A percentile compares a stretch with the other conserved stretches of the same genome.
Conservation (phyloP, 1,140 invertebrate species). For the Macrosteles quadrilineatus region DNA sequence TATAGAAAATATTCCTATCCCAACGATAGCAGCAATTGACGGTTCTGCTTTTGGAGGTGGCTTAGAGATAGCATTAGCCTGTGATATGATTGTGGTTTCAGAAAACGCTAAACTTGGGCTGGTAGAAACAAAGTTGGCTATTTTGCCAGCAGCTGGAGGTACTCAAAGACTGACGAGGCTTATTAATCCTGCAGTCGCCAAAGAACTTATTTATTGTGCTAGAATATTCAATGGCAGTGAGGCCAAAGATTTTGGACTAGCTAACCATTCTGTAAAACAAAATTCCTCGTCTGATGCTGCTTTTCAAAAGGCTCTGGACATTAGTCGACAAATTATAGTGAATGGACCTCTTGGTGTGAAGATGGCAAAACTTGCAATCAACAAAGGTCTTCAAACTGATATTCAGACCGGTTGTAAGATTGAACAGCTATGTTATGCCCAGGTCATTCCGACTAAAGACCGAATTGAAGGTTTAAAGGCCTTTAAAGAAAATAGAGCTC, state of each 20-base stretch:
- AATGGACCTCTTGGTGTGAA: slow-evolving; percentile 92
- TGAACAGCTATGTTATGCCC: slow-evolving; percentile 92
- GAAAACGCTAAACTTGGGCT: slow-evolving; percentile 84
- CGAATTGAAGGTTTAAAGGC: slow-evolving; percentile 90
- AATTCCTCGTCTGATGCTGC: slow-evolving; percentile 86
- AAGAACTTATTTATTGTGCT: slow-evolving; percentile 95
- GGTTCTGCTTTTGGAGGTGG: slow-evolving; percentile 91
- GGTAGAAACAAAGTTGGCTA: slow-evolving; percentile 92
- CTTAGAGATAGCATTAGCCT: slow-evolving; percentile 90
- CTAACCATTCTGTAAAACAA: slow-evolving; percentile 86
- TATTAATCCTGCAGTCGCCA: slow-evolving; percentile 85
- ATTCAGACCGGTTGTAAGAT: slow-evolving; percentile 81
- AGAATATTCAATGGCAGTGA: slow-evolving; percentile 77
- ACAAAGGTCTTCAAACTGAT: slow-evolving; percentile 80
- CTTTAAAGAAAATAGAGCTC: slow-evolving; percentile 92
- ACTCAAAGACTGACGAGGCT: slow-evolving; percentile 90
- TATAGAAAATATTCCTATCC: slow-evolving; percentile 82
- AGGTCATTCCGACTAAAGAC: slow-evolving; percentile 90
- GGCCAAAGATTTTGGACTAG: slow-evolving; percentile 77
- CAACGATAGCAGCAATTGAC: slow-evolving; percentile 95
- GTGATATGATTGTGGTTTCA: slow-evolving; percentile 87
- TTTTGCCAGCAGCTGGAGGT: slow-evolving; percentile 96
- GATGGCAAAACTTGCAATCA: slow-evolving; percentile 93
- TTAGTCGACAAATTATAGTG: slow-evolving; percentile 87
- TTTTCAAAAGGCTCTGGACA: slow-evolving; percentile 73